Base-by-base conservation (phyloP, 2,797 vertebrate species). In the Tachyglossus aculeatus region DNA sequence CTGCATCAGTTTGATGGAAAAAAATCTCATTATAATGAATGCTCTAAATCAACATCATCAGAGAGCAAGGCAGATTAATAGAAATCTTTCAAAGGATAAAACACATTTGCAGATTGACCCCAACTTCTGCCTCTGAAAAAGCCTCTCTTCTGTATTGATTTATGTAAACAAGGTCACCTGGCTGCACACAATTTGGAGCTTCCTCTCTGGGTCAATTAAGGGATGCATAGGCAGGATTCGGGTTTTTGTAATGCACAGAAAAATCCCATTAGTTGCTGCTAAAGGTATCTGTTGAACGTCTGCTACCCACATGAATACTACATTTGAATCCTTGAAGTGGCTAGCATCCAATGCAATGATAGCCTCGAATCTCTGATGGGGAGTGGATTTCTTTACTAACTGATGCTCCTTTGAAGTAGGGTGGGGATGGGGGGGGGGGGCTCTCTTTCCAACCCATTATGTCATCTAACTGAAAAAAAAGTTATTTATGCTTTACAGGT, bases 71-170 rank as follows among this genome's bases (percentile, higher is more conserved):
- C 32, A 52, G 75, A 86, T 86, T 86, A 84, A 77, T 71, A 62
- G 18, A 78, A 83, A 80, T 79, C 71, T 77, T 89, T 86, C 51
- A 79, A 85, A 72, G 52, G 45, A 62, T 71, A 70, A 82, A 78
- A 80, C 5, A 55, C 58, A 81, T 84, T 81, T 86, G 36, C 41
- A 81, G 78, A 75, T 86, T 85, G 84, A 82, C 60, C 71, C 72
- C 59, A 69, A 80, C 24, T 36, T 43, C 71, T 78, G 32, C 51
- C 80, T 86, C 58, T 71, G 76, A 61, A 39, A 68, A 79, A 63
- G 57, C 59, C 3, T 78, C 67, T 76, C 37, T 77, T 87, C 65
- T 80, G 18, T 80, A 77, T 71, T 77, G 64, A 82, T 88, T 67
- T 84, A 31, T 76, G 79, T 78, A 78, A 81, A 64, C 21, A 79